A percentile compares a stretch with the other conserved stretches of the same genome.
These are phyloP conservation scores for Rhagonycha fulva DNA, from an alignment of 2,888 invertebrate species.

Conservation along the genomic window DNA sequence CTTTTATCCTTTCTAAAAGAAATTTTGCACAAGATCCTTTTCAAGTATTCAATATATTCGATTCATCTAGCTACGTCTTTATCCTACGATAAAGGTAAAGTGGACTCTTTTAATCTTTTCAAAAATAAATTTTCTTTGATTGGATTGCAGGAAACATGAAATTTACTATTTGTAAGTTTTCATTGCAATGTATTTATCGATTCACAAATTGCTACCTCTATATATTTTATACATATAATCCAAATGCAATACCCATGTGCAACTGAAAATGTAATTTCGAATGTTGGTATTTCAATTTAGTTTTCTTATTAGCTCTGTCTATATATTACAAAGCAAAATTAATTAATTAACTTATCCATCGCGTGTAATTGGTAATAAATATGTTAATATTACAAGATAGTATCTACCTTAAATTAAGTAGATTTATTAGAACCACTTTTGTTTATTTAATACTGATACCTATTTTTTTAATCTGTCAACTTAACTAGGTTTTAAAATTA, in stretches of 20 bases:
- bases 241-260: neutral
- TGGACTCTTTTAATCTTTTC: neutral
- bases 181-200: neutral
- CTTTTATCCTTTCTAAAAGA: neutral
- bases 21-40: neutral
- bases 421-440: no score
- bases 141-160: neutral
- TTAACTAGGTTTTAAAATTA: neutral
- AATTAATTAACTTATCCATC: neutral
- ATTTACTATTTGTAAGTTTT: neutral
- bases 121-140: neutral
- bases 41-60: slow-evolving; percentile 4
- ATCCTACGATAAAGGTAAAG: neutral
- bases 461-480: no score
- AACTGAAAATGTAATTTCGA: neutral
- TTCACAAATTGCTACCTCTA: neutral
- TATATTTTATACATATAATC: neutral
- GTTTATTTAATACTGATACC: no score
- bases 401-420: no score
- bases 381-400: neutral
- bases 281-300: neutral
- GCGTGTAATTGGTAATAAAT: neutral
- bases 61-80: neutral
- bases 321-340: neutral
- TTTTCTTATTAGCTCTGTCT: neutral